phyloP scores from a whole-genome alignment of 2,888 invertebrate genomes.

The Caenorhabditis panamensis region DNA sequence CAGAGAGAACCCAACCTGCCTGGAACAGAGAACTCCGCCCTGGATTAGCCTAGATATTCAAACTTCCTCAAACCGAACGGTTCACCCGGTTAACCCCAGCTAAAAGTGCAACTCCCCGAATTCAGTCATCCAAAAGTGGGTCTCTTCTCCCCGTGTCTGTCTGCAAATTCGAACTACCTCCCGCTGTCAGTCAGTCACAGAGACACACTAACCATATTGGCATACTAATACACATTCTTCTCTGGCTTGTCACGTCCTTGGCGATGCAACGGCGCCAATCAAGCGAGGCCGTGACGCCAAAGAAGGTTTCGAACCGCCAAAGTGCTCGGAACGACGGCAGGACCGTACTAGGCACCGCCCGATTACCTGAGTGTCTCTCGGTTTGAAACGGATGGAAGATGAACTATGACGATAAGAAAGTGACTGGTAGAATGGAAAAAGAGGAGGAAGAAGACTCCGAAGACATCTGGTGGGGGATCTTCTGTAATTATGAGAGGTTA shows the following conservation, averaged over 20 bases:
- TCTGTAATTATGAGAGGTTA: constrained; percentile 15
- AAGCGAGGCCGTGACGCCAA: constrained; percentile 42
- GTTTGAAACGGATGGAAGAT: constrained; percentile 45
- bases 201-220: constrained; percentile 40
- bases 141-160: no score
- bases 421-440: constrained; percentile 12
- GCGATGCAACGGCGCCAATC: constrained; percentile 34
- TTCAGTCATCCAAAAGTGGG: not conserved
- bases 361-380: not conserved
- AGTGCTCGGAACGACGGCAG: constrained; percentile 24
- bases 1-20: not conserved
- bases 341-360: constrained; percentile 37
- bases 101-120: constrained; percentile 8
- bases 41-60: constrained; percentile 10
- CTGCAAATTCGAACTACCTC: constrained; percentile 23
- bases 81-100: no score
- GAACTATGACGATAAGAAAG: constrained; percentile 41
- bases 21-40: no score
- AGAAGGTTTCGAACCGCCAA: constrained; percentile 32
- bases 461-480: not conserved
- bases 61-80: not conserved
- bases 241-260: constrained; percentile 53
- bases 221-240: constrained; percentile 38
- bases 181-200: not conserved
- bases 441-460: not conserved